Evolutionary conservation across 2,888 invertebrate genomes (phyloP).

Genomic region (Pogonocherus hispidulus): DNA sequence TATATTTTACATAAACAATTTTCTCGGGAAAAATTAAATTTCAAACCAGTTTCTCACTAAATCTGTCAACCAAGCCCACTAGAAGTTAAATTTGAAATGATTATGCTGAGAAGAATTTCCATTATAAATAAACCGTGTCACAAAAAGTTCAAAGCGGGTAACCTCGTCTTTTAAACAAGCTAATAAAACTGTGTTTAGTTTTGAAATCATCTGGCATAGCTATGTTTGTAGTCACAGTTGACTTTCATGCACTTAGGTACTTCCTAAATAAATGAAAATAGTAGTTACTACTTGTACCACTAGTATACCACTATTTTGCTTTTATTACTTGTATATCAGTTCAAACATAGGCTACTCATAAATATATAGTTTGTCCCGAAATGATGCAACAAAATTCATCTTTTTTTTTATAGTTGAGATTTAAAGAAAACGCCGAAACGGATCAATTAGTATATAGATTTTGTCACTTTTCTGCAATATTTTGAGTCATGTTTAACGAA

Average conservation of each 20-base stretch:
- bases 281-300: constrained; percentile 2
- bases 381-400: too few relatives aligned
- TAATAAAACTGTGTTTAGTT: constrained; percentile 35
- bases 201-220: constrained; percentile 34
- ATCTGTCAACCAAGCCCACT: not conserved
- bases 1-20: not conserved
- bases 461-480: too few relatives aligned
- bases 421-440: too few relatives aligned
- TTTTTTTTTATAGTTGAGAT: too few relatives aligned
- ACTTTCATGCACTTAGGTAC: constrained; percentile 21
- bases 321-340: not conserved
- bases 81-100: not conserved
- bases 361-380: too few relatives aligned
- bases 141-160: constrained; percentile 27
- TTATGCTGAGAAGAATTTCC: not conserved
- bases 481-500: too few relatives aligned
- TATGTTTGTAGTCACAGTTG: constrained; percentile 15
- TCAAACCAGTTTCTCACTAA: not conserved
- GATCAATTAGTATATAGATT: too few relatives aligned
- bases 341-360: too few relatives aligned
- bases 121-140: constrained; percentile 16
- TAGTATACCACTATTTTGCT: not conserved
- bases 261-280: constrained; percentile 34
- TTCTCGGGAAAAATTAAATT: not conserved
- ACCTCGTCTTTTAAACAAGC: constrained; percentile 12